Evolutionary conservation across 2,888 invertebrate genomes (phyloP), one percentile per base, ranked within the genome.

Genomic region (Cheilosia grossa): DNA sequence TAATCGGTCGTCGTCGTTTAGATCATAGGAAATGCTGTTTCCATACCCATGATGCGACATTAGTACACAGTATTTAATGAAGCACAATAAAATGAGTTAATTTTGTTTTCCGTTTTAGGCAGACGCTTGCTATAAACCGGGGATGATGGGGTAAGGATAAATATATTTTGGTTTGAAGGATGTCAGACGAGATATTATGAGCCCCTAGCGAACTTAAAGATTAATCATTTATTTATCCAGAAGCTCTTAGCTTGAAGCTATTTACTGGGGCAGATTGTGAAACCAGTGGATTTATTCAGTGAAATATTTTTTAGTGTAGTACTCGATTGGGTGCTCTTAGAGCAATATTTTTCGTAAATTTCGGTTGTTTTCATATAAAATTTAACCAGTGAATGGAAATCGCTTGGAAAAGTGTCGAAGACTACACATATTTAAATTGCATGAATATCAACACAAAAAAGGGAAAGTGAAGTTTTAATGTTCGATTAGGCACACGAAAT

Each of bases 1-100:
- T 7, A 87, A 82, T 4, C 88, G 87, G 9, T 89, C 89, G 51
- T 88, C 88, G 13, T 89, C 89, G 47, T 77, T 88, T 0, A 80
- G 24, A 9, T 88, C 88, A 47, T 87, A 88, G 33, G 85, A 87
- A 47, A 86, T 88, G 33, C 81, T 85, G 58, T 87, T 87, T 56
- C 82, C 77, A 59, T 82, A 89, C 0, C 70, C 74, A 56, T 82
- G 81, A 33, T 87, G 86, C 27, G 89, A 87, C 89, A 89, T 89
- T 37, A 37, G 5, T 27, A 33, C 21, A 10, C 51, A 13, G 51
- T 15, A 15, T 49, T 27, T 47, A 17, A 19, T 47, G 1, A 47
- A 40, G 15, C 7, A 42, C 15, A 42, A 4, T 1, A 0, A 17
- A 30, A n/a, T 3, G 24, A 58, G 7, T 53, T 15, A 27, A 13